Percentiles rank a stretch among this genome's conserved stretches.
phyloP scores from a whole-genome alignment of 2,888 invertebrate species.

The Corythucha ciliata region DNA sequence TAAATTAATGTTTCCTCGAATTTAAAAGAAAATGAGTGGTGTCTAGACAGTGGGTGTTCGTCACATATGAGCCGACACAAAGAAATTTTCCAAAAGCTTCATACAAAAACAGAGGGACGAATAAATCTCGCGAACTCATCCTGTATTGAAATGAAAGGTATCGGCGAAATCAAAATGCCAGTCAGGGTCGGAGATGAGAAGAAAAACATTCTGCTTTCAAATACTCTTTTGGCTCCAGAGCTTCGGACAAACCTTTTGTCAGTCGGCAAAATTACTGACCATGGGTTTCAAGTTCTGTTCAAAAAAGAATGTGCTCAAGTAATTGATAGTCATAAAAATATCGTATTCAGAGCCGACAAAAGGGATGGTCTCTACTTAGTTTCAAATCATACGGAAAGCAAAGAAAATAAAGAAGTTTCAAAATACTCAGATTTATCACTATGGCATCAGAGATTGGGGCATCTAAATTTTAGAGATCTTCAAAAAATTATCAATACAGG shows the following conservation, averaged over 20 bases:
- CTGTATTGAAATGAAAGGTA: background rate
- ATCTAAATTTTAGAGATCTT: slow-evolving; percentile 15
- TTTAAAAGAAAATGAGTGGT: too few species aligned
- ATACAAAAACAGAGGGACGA: background rate
- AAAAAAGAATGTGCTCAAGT: slow-evolving; percentile 10
- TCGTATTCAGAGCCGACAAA: background rate
- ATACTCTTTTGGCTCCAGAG: slow-evolving; percentile 10
- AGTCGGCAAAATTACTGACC: slow-evolving; percentile 16
- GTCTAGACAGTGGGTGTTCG: too few species aligned
- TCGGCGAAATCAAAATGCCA: too few species aligned
- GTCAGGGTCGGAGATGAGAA: too few species aligned
- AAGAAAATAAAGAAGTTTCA: background rate
- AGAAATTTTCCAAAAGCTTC: background rate
- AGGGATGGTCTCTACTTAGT: slow-evolving; percentile 7
- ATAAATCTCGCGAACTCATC: background rate
- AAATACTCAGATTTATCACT: too few species aligned
- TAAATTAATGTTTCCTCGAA: too few species aligned
- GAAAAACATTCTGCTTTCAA: background rate
- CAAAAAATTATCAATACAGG: too few species aligned
- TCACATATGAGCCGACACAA: background rate
- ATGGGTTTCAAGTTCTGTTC: slow-evolving; percentile 14
- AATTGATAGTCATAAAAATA: background rate
- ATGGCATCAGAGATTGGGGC: slow-evolving; percentile 10
- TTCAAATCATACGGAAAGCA: too few species aligned
- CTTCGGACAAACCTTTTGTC: slow-evolving; percentile 10